phyloP scores from a whole-genome alignment of 2,888 invertebrate species.

The Chironomus tentans region DNA sequence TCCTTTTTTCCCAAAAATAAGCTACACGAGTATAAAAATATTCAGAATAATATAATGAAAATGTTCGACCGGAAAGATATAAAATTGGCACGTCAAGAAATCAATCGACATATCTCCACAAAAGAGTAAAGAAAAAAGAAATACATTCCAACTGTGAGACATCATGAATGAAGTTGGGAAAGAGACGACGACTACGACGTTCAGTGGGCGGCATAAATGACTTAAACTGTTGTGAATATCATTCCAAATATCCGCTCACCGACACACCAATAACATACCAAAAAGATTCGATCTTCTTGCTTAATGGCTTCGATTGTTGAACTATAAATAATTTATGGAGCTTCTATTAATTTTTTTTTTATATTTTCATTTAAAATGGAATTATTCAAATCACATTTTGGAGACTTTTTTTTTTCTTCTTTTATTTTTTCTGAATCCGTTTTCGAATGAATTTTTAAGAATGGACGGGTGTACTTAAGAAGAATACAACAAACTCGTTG shows the following conservation, averaged over 20 bases:
- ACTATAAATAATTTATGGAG: slow-evolving; percentile 27
- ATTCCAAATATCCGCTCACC: not conserved
- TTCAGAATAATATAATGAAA: no score
- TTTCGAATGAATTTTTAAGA: not conserved
- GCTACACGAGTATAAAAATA: no score
- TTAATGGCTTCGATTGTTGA: slow-evolving; percentile 25
- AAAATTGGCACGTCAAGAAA: no score
- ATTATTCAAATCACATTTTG: not conserved
- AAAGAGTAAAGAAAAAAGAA: not conserved
- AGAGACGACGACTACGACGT: not conserved
- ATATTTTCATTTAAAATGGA: not conserved
- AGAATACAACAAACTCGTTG: not conserved
- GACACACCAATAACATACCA: not conserved
- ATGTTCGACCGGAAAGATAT: no score
- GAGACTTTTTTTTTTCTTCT: not conserved
- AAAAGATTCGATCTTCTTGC: slow-evolving; percentile 6
- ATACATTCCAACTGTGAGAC: not conserved
- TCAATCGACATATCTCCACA: no score
- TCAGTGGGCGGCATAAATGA: slow-evolving; percentile 21
- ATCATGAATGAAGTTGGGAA: not conserved
- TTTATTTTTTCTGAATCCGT: not conserved
- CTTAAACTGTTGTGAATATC: slow-evolving; percentile 14
- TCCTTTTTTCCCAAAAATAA: no score
- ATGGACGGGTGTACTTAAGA: not conserved
- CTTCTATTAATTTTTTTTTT: slow-evolving; percentile 12